phyloP scores from a whole-genome alignment of 2,888 invertebrate species.

The Scrobipalpa costella region DNA sequence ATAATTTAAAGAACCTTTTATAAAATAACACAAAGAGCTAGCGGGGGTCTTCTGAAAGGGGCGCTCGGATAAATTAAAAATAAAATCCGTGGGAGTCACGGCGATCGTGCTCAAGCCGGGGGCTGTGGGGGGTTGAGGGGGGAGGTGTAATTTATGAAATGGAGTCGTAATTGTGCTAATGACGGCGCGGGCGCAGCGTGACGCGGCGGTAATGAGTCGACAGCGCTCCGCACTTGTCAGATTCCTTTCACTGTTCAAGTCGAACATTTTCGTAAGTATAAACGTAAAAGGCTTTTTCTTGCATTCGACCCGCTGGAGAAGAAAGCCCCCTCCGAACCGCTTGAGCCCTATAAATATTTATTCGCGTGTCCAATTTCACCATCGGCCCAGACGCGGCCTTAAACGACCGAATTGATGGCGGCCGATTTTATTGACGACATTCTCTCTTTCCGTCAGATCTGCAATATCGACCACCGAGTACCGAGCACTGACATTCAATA shows the following conservation, averaged over 20 bases:
- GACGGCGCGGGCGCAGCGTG: conserved; percentile 19
- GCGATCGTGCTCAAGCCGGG: neutral
- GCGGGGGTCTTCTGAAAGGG: conserved; percentile 16
- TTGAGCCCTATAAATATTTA: conserved; percentile 21
- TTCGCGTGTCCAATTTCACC: conserved; percentile 26
- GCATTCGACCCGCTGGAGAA: neutral
- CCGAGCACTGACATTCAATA: neutral
- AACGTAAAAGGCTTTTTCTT: conserved; percentile 13
- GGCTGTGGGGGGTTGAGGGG: neutral
- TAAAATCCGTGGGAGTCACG: conserved; percentile 13
- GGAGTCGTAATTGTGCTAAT: conserved; percentile 15
- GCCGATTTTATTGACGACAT: conserved; percentile 16
- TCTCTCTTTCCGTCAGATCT: conserved; percentile 6
- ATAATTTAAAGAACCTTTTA: conserved; percentile 16
- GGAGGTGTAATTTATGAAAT: conserved; percentile 18
- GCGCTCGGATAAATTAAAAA: conserved; percentile 22
- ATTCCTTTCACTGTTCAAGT: conserved; percentile 22
- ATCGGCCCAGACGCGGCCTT: neutral
- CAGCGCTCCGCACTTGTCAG: neutral
- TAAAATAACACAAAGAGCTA: conserved; percentile 18
- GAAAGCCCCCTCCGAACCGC: conserved; percentile 19
- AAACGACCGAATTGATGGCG: conserved; percentile 17
- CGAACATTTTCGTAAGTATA: neutral
- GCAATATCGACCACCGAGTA: neutral
- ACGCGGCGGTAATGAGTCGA: conserved; percentile 19